phyloP scores from a whole-genome alignment of 2,888 invertebrate species.

The Nephrotoma guestfalica region DNA sequence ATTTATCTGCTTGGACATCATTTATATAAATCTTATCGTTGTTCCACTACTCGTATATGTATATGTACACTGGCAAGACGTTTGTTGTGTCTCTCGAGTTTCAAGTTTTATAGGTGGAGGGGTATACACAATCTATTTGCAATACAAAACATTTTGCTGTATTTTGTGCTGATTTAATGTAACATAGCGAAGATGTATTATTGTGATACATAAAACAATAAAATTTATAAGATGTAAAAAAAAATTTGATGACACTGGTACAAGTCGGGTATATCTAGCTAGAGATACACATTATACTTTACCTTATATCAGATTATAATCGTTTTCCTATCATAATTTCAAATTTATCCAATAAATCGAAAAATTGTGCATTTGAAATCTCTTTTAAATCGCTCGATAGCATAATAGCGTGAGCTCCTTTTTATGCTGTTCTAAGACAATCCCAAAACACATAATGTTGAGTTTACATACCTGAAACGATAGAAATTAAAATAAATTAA shows the following conservation, averaged over 20 bases:
- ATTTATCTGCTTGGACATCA: neutral
- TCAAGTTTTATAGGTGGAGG: neutral
- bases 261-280: neutral
- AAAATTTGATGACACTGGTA: neutral
- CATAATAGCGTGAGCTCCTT: neutral
- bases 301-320: neutral
- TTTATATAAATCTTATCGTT: neutral
- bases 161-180: neutral
- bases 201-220: neutral
- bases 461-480: neutral
- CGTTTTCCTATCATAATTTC: neutral
- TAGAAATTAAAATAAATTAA: neutral
- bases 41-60: too few relatives aligned
- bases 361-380: neutral
- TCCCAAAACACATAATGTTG: neutral
- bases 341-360: neutral
- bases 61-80: neutral
- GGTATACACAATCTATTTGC: neutral
- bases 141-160: neutral
- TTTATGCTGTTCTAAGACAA: neutral
- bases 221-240: neutral
- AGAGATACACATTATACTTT: neutral
- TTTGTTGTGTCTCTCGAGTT: neutral
- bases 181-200: neutral
- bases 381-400: neutral